Evolutionary conservation across 2,797 vertebrate species (phyloP).

Genomic region (Coilia nasus): DNA sequence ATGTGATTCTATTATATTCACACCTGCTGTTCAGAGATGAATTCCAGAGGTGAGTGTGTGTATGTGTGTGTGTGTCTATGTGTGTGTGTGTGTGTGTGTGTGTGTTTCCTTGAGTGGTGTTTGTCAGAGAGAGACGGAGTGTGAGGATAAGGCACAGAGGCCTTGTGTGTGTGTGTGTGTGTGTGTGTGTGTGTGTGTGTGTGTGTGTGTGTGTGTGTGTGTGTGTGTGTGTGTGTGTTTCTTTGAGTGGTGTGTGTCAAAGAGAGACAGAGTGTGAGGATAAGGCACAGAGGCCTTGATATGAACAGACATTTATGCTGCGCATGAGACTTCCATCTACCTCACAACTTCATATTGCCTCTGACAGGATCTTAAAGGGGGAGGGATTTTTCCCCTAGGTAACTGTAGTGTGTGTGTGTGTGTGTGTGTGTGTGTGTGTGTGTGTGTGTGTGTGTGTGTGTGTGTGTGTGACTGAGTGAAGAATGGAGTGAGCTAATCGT

Average conservation of each 20-base stretch:
- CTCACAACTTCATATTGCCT: neutral
- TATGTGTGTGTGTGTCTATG: neutral
- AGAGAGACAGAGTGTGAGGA: too few relatives aligned
- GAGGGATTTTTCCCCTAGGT: neutral
- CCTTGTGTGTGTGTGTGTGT: too few relatives aligned
- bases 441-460: neutral
- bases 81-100: neutral
- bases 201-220: neutral
- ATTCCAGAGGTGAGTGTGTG: too few relatives aligned
- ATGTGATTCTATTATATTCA: too few relatives aligned
- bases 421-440: neutral
- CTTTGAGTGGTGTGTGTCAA: neutral
- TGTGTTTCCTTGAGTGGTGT: neutral
- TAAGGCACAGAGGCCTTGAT: too few relatives aligned
- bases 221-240: neutral
- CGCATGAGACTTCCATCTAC: neutral
- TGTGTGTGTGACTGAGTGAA: neutral
- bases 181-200: slow-evolving; percentile 10
- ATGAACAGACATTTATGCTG: neutral
- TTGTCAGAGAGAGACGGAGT: too few relatives aligned
- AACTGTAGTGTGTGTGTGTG: neutral
- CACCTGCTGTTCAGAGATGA: too few relatives aligned
- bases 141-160: too few relatives aligned
- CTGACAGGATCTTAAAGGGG: neutral
- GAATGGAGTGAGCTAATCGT: slow-evolving; percentile 37